Evolutionary conservation across 2,797 vertebrate genomes (phyloP).

Genomic region (Oryzias sinensis): DNA sequence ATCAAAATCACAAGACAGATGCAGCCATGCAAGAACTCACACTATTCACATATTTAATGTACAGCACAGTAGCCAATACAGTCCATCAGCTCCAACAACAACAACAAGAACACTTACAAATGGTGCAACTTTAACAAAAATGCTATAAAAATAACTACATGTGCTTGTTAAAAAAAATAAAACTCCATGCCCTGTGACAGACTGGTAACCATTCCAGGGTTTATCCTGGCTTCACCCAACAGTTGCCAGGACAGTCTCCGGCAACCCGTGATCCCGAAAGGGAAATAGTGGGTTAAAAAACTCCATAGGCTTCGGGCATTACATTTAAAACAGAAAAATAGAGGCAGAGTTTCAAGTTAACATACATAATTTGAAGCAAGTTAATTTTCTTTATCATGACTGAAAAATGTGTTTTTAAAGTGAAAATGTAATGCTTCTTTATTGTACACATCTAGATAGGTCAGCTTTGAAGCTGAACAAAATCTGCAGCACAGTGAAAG

Average conservation of each 20-base stretch:
- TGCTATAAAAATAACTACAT: background rate
- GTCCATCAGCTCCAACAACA: background rate
- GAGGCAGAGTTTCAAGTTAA: too few species aligned
- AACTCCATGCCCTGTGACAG: too few species aligned
- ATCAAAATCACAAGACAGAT: slow-evolving; percentile 32
- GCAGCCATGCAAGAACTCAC: slow-evolving; percentile 15
- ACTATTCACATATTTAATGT: slow-evolving; percentile 28
- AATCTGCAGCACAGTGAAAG: slow-evolving; percentile 12
- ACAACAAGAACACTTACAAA: background rate
- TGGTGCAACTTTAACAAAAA: slow-evolving; percentile 5
- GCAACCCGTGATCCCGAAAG: too few species aligned
- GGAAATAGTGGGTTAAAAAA: background rate
- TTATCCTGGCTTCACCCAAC: too few species aligned
- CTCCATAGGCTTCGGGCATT: too few species aligned
- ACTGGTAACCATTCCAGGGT: too few species aligned
- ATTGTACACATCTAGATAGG: slow-evolving; percentile 23
- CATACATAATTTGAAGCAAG: too few species aligned
- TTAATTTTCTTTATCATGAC: too few species aligned
- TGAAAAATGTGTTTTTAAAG: slow-evolving; percentile 6
- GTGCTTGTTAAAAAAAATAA: background rate
- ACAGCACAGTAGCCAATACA: slow-evolving; percentile 6
- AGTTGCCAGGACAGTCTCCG: too few species aligned
- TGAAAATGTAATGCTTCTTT: slow-evolving; percentile 12
- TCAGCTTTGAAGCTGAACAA: slow-evolving; percentile 5
- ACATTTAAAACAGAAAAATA: too few species aligned